Conservation (phyloP, 2,113 vertebrate genomes). For the Callipepla squamata region DNA sequence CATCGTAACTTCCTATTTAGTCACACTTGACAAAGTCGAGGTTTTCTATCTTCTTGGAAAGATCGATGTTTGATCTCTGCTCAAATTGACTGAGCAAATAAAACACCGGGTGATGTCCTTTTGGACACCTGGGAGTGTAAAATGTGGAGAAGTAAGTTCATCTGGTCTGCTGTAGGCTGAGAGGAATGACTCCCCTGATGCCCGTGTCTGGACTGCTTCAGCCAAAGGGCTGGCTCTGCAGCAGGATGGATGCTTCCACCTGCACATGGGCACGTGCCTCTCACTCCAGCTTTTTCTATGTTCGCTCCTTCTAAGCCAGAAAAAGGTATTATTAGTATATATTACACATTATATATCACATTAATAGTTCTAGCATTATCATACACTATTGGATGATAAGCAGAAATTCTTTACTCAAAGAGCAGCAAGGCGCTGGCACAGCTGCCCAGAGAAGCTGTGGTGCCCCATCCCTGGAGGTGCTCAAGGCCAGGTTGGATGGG, state of each 20-base stretch:
- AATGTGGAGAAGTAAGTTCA: background rate
- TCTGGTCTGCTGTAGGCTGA: background rate
- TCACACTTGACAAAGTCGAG: background rate
- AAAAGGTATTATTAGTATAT: background rate
- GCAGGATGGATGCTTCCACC: background rate
- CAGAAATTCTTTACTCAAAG: background rate
- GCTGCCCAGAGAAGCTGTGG: background rate
- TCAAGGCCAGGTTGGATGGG: background rate
- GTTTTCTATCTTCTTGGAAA: background rate
- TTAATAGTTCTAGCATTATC: background rate
- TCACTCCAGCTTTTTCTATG: background rate
- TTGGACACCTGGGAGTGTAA: background rate
- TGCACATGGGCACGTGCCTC: background rate
- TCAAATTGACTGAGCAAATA: conserved; percentile 5
- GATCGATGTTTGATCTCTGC: background rate
- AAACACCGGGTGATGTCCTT: background rate
- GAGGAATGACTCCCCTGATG: background rate
- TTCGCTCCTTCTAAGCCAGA: background rate
- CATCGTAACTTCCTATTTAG: background rate
- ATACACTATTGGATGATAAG: background rate
- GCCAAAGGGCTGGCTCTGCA: background rate
- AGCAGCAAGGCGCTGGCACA: background rate
- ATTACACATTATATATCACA: background rate
- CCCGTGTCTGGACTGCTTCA: background rate
- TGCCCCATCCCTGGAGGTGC: background rate